phyloP scores from a whole-genome alignment of 2,797 vertebrate genomes.

The Cirrhinus mrigala region DNA sequence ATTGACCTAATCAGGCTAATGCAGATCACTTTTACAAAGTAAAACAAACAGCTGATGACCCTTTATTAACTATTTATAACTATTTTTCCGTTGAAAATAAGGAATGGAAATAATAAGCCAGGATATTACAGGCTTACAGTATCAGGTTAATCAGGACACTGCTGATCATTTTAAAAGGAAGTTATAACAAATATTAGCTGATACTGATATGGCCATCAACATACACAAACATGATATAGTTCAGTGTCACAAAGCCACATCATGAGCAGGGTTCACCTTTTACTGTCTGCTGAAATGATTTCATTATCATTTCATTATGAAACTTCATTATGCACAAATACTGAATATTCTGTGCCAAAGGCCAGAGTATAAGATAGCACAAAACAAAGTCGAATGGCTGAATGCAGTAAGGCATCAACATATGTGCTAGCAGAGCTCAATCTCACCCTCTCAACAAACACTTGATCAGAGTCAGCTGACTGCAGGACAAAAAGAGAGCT shows the following conservation, averaged over 20 bases:
- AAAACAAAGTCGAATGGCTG: constrained; percentile 18
- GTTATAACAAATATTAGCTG: background rate
- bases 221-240: background rate
- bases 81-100: background rate
- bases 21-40: background rate
- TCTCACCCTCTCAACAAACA: constrained; percentile 81
- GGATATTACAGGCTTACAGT: background rate
- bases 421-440: constrained; percentile 72
- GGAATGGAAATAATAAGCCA: background rate
- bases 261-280: background rate
- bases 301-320: no score
- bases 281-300: background rate
- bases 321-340: background rate
- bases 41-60: background rate
- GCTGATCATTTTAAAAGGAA: background rate
- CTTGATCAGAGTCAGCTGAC: constrained; percentile 84
- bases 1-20: background rate
- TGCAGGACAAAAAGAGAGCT: constrained; percentile 79
- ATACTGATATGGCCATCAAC: background rate
- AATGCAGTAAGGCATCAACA: constrained; percentile 18
- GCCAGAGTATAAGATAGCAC: constrained; percentile 3
- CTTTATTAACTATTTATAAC: background rate
- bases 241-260: background rate
- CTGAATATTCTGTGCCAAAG: background rate
- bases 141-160: background rate